Evolutionary conservation across 1,140 invertebrate species (phyloP).

Genomic region (Luehdorfia chinensis): DNA sequence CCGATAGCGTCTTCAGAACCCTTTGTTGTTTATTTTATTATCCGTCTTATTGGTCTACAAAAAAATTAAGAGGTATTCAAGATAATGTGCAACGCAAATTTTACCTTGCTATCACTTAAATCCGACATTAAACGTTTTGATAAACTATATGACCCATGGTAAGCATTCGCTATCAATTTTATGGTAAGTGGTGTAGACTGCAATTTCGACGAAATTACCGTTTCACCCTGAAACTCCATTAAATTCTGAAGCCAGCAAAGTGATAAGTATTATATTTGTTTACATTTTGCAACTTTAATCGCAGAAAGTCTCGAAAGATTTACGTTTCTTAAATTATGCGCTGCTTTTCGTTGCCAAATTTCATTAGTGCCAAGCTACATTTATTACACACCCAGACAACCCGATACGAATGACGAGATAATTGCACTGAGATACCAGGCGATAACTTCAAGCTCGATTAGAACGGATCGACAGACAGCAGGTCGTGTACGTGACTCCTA

Average conservation of each 20-base stretch:
- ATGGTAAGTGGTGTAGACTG: conserved; percentile 11
- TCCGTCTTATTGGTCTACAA: not conserved
- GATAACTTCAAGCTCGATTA: conserved; percentile 34
- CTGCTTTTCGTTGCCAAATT: conserved; percentile 11
- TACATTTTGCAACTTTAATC: conserved; percentile 14
- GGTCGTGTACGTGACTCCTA: conserved; percentile 41
- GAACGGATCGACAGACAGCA: conserved; percentile 36
- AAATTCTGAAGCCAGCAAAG: conserved; percentile 1
- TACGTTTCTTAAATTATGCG: conserved; percentile 7
- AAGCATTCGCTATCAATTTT: conserved; percentile 13
- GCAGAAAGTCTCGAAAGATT: conserved; percentile 7
- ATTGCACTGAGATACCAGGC: conserved; percentile 4
- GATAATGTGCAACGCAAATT: not conserved
- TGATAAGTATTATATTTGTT: conserved; percentile 13
- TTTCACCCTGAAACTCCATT: conserved; percentile 14
- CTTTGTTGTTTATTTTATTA: not conserved
- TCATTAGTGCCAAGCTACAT: conserved; percentile 4
- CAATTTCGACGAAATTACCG: conserved; percentile 10
- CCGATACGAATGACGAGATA: conserved; percentile 10
- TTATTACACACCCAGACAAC: conserved; percentile 3
- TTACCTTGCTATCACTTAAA: conserved; percentile 10
- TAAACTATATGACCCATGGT: conserved; percentile 4
- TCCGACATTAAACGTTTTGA: conserved; percentile 10
- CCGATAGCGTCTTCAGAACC: not conserved
- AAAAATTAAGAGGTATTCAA: not conserved